A percentile compares a stretch with the other conserved stretches of the same genome.
Evolutionary conservation across 2,888 invertebrate species (phyloP).

Genomic region (Pocota personata): DNA sequence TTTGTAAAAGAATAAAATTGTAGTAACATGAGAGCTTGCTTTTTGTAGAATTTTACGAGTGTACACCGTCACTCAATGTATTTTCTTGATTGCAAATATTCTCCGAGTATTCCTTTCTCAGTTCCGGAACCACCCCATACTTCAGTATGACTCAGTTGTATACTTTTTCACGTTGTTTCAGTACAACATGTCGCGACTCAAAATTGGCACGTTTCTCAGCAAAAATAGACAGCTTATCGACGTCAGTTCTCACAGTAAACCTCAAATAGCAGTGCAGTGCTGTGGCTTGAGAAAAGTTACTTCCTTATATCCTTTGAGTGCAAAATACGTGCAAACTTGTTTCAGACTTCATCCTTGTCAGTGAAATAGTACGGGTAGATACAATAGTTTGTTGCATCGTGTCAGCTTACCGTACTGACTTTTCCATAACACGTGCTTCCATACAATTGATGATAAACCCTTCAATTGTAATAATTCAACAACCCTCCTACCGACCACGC

Average conservation of each 20-base stretch:
- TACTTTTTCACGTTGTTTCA: background rate
- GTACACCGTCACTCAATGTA: too few relatives aligned
- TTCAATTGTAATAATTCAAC: background rate
- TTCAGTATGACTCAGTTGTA: background rate
- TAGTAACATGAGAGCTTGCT: too few relatives aligned
- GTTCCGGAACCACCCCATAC: background rate
- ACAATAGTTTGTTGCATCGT: background rate
- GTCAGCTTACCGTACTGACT: background rate
- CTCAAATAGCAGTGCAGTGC: background rate
- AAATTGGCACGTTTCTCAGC: background rate
- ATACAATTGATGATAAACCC: too few relatives aligned
- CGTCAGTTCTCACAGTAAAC: background rate
- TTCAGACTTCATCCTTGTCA: background rate
- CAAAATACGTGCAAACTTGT: background rate
- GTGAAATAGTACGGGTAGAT: background rate
- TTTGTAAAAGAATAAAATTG: too few relatives aligned
- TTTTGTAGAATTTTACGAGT: too few relatives aligned
- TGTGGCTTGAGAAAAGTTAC: background rate
- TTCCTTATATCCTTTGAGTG: background rate
- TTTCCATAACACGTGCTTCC: background rate
- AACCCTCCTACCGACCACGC: background rate
- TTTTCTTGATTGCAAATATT: background rate
- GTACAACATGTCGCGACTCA: background rate
- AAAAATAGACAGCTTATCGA: background rate
- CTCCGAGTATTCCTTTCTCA: background rate